Percentiles rank a stretch among this genome's conserved stretches.
phyloP scores from a whole-genome alignment of 2,113 vertebrate genomes.

The Pluvianellus socialis region DNA sequence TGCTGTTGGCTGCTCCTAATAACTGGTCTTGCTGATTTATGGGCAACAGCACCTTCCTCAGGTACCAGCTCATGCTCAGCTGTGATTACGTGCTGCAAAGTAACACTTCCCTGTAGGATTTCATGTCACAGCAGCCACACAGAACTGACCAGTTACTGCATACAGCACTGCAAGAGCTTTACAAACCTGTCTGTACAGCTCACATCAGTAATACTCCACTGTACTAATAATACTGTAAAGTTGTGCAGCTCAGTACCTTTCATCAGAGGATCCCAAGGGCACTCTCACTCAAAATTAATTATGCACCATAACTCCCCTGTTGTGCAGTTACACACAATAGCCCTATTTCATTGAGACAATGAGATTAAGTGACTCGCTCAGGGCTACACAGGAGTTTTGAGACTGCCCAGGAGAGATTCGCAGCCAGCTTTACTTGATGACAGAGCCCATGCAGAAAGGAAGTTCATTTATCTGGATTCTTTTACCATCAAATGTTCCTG shows the following conservation, averaged over 20 bases:
- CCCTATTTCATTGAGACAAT: neutral
- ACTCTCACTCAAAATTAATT: neutral
- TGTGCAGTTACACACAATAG: neutral
- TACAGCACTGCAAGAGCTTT: neutral
- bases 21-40: accelerated
- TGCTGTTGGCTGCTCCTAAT: neutral
- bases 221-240: neutral
- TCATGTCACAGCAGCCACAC: neutral
- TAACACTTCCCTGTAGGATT: neutral
- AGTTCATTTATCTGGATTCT: neutral
- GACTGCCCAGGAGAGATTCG: neutral
- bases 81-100: neutral
- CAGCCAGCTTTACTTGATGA: neutral
- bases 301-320: neutral
- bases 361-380: neutral
- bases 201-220: accelerated
- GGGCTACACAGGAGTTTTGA: neutral
- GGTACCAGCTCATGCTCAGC: neutral
- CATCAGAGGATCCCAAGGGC: neutral
- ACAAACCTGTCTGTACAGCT: neutral
- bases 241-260: neutral
- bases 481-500: neutral
- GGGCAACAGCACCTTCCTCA: neutral
- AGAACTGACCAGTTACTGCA: neutral
- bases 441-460: neutral